phyloP scores from a whole-genome alignment of 2,113 vertebrate genomes.

The Micronisus gabar region DNA sequence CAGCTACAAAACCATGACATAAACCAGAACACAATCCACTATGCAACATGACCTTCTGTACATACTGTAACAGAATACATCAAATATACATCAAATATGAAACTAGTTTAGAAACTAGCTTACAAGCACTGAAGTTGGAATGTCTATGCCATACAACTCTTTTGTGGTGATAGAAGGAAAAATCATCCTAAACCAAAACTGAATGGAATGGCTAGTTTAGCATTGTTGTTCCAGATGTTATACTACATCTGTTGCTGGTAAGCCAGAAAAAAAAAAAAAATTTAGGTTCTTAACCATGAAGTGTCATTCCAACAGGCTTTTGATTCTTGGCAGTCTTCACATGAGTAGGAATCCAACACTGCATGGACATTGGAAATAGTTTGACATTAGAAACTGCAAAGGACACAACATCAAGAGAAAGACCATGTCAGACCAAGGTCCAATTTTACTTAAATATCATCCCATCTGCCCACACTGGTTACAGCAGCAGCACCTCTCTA shows the following conservation, averaged over 20 bases:
- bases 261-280: not conserved
- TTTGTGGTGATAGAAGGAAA: not conserved
- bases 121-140: not conserved
- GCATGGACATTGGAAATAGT: not conserved
- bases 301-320: not conserved
- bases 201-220: not conserved
- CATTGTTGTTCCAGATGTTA: not conserved
- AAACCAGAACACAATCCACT: not conserved
- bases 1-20: not conserved
- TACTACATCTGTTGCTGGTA: not conserved
- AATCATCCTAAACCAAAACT: not conserved
- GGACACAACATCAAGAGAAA: not conserved
- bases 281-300: not conserved
- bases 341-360: accelerated
- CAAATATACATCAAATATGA: not conserved
- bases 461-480: not conserved
- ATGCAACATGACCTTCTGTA: not conserved
- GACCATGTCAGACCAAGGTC: not conserved
- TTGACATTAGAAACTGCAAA: not conserved
- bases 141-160: not conserved
- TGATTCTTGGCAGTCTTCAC: not conserved
- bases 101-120: not conserved
- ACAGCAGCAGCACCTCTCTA: not conserved
- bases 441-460: not conserved
- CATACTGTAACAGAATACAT: not conserved